Evolutionary conservation across 2,888 invertebrate species (phyloP), one percentile per base, ranked within the genome.

Genomic region (Agrochola litura): DNA sequence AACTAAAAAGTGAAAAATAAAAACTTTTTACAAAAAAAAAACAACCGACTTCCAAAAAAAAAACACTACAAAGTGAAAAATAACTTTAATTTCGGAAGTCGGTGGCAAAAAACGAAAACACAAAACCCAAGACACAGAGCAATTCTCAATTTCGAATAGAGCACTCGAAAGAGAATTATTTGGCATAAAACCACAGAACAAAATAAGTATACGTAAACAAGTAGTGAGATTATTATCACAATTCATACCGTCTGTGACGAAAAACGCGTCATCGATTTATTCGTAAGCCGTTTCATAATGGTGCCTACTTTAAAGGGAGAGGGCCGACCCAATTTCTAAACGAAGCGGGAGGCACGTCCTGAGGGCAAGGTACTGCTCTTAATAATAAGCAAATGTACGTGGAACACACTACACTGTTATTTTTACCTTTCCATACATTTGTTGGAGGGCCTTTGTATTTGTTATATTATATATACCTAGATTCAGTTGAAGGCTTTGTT

Each of bases 291-390:
- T 90, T 92, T 89, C 90, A 89, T 91, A 91, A 92, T 91, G 88
- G 90, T 89, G 88, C 90, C 90, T 90, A 90, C 89, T 90, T 83
- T 88, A 82, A 82, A 90, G 87, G 90, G 85, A 87, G 90, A 92
- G 92, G 89, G 90, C 90, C 91, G 94, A 94, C 95, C 95, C 92
- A 94, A 93, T 95, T 95, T 93, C 90, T 83, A 89, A 93, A 92
- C 91, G 91, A 89, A 89, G 91, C 90, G 86, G 86, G 87, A 93
- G 92, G 94, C 95, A 95, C 95, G 95, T 95, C 94, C 92, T 93
- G 86, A 82, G 91, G 90, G 90, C 89, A 84, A 86, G 88, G 86
- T 89, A 90, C 91, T 89, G 83, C 81, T 85, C 87, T 91, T 90
- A 90, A 91, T 92, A 92, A 91, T 92, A 92, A 91, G 91, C 90